phyloP scores from a whole-genome alignment of 2,797 vertebrate genomes.

The Brachyalestes nurse region DNA sequence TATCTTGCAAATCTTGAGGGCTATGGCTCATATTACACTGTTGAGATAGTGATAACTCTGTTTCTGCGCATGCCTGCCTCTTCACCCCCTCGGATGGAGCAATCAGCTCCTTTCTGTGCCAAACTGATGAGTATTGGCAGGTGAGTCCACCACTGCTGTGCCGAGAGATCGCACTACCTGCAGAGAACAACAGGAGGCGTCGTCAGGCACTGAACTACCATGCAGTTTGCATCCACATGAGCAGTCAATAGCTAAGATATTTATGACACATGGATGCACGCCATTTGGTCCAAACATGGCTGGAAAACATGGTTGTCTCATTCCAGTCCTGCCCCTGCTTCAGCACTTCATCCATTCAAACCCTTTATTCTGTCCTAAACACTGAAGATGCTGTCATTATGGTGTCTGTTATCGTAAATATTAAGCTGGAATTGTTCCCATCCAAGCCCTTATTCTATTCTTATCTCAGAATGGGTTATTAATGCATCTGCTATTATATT shows the following conservation, averaged over 20 bases:
- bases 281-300: neutral
- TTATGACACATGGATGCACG: neutral
- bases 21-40: neutral
- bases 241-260: neutral
- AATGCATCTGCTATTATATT: slow-evolving; percentile 16
- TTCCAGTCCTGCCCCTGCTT: neutral
- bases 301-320: neutral
- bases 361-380: neutral
- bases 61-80: neutral
- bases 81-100: slow-evolving; percentile 4
- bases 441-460: slow-evolving; percentile 4
- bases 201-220: slow-evolving; percentile 3
- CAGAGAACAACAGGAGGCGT: slow-evolving; percentile 16
- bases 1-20: neutral
- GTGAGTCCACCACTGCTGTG: slow-evolving; percentile 7
- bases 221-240: neutral
- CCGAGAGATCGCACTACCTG: slow-evolving; percentile 11
- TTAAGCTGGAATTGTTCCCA: slow-evolving; percentile 1
- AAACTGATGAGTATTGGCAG: slow-evolving; percentile 34
- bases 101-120: slow-evolving; percentile 26
- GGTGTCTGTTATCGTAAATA: slow-evolving; percentile 27
- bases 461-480: slow-evolving; percentile 18
- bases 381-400: slow-evolving; percentile 31
- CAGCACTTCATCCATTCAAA: neutral
- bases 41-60: neutral